Base-by-base conservation (phyloP, 2,113 vertebrate species). In the Atherinomorus stipes region DNA sequence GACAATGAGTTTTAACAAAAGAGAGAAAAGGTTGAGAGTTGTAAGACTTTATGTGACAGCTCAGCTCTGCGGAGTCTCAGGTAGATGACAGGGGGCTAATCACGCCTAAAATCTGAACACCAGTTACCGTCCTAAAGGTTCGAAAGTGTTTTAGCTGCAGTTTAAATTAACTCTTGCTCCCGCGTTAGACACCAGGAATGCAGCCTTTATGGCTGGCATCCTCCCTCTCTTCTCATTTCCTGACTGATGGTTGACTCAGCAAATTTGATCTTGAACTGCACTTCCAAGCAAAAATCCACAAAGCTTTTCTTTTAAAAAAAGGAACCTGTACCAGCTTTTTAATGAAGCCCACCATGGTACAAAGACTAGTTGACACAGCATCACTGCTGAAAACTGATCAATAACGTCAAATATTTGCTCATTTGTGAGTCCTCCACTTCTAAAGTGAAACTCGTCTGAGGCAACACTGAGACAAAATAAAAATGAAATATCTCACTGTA, bases 181-280 rank as follows among this genome's bases (percentile, higher is more conserved):
- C 18, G 7, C 6, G 16, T 42, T 15, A 1, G 7, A 23, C 16
- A 34, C 6, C 21, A 26, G 38, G 28, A 18, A 0, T 4, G 1
- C 0, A 51, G 1, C 23, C 12, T 54, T 34, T 31, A 21, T 28
- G 31, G n/a, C 38, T 61, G 22, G 54, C 62, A 31, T 31, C 56
- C 60, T 31, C 21, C 22, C 31, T 38, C 26, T 1, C 26, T 49
- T 79, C 76, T 64, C 21, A 4, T 70, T 79, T 76, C 85, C 79
- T 64, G 40, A 37, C 64, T 42, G 10, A 7, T 54, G 26, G 76
- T 61, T 60, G 75, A 88, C 61, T 87, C 80, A 85, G 83, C 86
- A 73, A 56, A 80, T 72, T 63, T 58, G 59, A 31, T 16, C 3
- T 1, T 28, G 19, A 62, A 54, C 12, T 4, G 21, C 9, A 54